Base-by-base conservation (phyloP, 2,888 invertebrate genomes). In the Lysandra coridon region DNA sequence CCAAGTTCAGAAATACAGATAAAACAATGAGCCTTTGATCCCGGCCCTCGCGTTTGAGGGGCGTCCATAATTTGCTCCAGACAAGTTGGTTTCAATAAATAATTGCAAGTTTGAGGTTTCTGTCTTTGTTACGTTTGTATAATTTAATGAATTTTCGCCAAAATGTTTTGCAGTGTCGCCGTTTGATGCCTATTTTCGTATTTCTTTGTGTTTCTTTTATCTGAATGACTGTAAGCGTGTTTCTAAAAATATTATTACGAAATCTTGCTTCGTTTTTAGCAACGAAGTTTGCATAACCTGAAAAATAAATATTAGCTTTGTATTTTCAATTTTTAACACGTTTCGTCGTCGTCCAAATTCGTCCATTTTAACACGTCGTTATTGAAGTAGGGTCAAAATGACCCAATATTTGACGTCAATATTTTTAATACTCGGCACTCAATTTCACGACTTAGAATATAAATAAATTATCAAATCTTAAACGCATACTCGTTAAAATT, bases 11-110 rank as follows among this genome's bases (percentile, higher is more conserved):
- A 30, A 69, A 30, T 37, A 69, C 69, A 69, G 69, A 69, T 33
- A 49, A 69, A 23, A 73, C 62, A 73, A 78, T 60, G 60, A 14
- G 69, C 44, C 88, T 91, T 92, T 92, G 92, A 92, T 91, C 89
- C 85, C 83, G 83, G 89, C 91, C 91, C 87, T 84, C 80, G 83
- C 87, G 87, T 87, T 91, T 86, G 86, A 86, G 81, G 80, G 89
- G 87, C 82, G 79, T 87, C 81, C 80, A 79, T 85, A 53, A 83
- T 86, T 86, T 84, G 85, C 88, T 89, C 89, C 88, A 92, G 91
- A 90, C 91, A 91, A 90, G 87, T 87, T 83, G 75, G 5, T 75
- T 30, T 75, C 49, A 49, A 75, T 75, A 44, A 75, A 40, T 74
- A 75, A 76, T 57, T 76, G 76, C 76, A 33, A 76, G 33, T 76